Percentiles rank a stretch among this genome's conserved stretches.
Conservation (phyloP, 2,113 vertebrate species). For the Campylorhamphus procurvoides region DNA sequence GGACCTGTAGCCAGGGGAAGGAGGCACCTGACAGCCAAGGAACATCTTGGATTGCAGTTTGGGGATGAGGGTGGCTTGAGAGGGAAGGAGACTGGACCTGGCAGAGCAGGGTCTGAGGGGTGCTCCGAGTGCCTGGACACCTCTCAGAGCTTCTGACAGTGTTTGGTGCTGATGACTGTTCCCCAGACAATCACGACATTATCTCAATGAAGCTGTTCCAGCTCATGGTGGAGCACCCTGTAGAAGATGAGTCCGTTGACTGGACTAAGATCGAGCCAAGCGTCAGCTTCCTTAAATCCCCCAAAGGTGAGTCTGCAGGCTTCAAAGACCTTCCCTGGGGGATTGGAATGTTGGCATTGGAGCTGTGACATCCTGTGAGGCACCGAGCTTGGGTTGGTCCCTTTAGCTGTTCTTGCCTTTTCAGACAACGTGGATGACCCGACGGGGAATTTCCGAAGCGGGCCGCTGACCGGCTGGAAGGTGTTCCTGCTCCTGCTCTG, state of each 20-base stretch:
- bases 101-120: neutral
- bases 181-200: slow-evolving; percentile 94
- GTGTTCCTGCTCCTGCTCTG: slow-evolving; percentile 95
- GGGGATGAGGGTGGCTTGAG: neutral
- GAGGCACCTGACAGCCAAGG: neutral
- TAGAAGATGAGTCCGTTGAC: slow-evolving; percentile 91
- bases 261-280: slow-evolving; percentile 99
- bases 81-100: neutral
- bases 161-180: neutral
- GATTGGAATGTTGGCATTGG: fast-evolving
- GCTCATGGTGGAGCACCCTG: slow-evolving; percentile 93
- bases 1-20: fast-evolving
- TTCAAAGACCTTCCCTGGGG: fast-evolving
- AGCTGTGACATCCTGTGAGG: fast-evolving
- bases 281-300: slow-evolving; percentile 93
- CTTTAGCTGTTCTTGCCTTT: neutral
- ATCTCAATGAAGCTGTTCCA: slow-evolving; percentile 99
- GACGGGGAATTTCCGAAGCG: slow-evolving; percentile 92
- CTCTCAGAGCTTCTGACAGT: neutral
- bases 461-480: slow-evolving; percentile 95
- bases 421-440: slow-evolving; percentile 96
- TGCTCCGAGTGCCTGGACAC: neutral
- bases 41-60: neutral
- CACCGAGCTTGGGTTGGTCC: fast-evolving
- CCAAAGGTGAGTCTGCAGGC: slow-evolving; percentile 83